Conservation (phyloP, 1,140 invertebrate species). For the Theocolax elegans region DNA sequence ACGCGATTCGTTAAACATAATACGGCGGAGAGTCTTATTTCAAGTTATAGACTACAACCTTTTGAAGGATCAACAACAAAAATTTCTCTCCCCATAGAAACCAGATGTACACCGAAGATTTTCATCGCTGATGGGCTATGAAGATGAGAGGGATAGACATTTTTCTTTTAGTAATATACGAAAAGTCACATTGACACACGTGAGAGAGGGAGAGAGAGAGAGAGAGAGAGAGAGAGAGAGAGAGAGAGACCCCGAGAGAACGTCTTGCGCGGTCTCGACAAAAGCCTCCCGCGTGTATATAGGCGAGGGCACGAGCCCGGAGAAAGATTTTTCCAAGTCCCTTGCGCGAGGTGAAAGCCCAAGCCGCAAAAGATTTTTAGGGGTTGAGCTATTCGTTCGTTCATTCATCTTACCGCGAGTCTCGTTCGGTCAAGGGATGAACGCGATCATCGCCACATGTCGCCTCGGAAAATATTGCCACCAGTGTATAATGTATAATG, state of each 20-base stretch:
- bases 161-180: constrained; percentile 17
- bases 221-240: not conserved
- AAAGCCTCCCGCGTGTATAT: constrained; percentile 5
- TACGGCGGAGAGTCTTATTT: not conserved
- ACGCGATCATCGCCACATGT: constrained; percentile 32
- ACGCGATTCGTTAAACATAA: constrained; percentile 21
- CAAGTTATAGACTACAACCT: not conserved
- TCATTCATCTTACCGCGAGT: constrained; percentile 6
- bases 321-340: constrained; percentile 16
- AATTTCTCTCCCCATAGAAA: not conserved
- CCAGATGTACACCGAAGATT: constrained; percentile 29
- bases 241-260: too few relatives aligned
- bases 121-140: constrained; percentile 24
- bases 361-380: constrained; percentile 28
- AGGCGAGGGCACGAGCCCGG: constrained; percentile 28
- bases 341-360: not conserved
- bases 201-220: not conserved
- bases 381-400: constrained; percentile 24
- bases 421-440: constrained; percentile 24
- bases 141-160: constrained; percentile 24
- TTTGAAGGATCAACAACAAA: not conserved
- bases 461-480: not conserved
- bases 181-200: constrained; percentile 1
- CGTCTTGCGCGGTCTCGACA: constrained; percentile 8
- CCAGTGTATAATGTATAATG: not conserved